Evolutionary conservation across 2,797 vertebrate genomes (phyloP).

Genomic region (Rhinoraja longicauda): DNA sequence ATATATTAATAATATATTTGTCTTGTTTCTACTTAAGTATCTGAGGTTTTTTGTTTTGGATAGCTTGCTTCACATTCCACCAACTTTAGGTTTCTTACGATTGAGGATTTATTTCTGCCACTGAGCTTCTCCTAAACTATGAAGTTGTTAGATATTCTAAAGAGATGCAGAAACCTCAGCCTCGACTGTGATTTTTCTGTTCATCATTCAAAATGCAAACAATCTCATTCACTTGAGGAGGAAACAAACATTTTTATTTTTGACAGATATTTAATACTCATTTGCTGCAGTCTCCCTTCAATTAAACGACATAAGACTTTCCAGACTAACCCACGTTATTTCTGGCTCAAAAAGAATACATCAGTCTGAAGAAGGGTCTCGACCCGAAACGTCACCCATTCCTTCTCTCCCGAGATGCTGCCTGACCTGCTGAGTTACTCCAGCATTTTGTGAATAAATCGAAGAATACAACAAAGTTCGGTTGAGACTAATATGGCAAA

Average conservation of each 20-base stretch:
- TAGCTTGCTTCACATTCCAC: neutral
- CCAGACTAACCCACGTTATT: neutral
- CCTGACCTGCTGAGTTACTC: too few species aligned
- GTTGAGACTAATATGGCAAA: neutral
- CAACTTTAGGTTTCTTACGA: neutral
- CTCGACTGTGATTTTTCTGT: neutral
- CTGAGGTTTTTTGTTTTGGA: neutral
- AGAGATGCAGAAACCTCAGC: neutral
- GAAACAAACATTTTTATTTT: neutral
- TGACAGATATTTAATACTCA: neutral
- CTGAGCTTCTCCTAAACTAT: neutral
- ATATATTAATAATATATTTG: neutral
- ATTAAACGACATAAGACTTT: neutral
- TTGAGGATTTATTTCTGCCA: neutral
- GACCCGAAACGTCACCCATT: too few species aligned
- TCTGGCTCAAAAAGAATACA: neutral
- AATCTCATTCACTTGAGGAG: neutral
- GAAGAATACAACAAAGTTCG: neutral
- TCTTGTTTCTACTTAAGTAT: neutral
- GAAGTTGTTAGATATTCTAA: neutral
- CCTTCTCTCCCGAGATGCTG: too few species aligned
- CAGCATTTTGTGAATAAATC: too few species aligned
- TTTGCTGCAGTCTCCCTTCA: too few species aligned
- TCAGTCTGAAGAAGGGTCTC: too few species aligned
- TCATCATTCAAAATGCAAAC: neutral